Percentiles rank a stretch among this genome's conserved stretches.
Conservation (phyloP, 2,888 invertebrate genomes). For the Cordilura impudica region DNA sequence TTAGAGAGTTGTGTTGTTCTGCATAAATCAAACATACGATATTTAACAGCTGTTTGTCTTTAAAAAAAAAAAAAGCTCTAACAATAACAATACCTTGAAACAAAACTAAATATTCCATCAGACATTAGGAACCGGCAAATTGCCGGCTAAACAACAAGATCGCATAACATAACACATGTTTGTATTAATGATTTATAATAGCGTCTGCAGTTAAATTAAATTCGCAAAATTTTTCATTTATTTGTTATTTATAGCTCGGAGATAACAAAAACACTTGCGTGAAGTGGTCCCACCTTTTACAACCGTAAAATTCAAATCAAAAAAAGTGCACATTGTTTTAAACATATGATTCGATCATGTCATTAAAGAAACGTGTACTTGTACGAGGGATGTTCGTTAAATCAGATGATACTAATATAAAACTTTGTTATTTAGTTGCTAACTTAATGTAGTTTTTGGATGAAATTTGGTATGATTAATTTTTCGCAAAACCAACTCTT, state of each 20-base stretch:
- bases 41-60: conserved; percentile 34
- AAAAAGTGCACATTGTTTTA: neutral
- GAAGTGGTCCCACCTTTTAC: neutral
- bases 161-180: too few species aligned
- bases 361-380: neutral
- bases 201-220: neutral
- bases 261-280: neutral
- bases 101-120: neutral
- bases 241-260: neutral
- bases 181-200: neutral
- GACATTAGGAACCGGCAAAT: too few species aligned
- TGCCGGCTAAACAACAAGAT: neutral
- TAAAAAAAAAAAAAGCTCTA: neutral
- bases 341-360: neutral
- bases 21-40: conserved; percentile 54
- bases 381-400: neutral
- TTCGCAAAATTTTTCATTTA: neutral
- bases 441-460: too few species aligned
- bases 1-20: conserved; percentile 43
- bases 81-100: neutral
- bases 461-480: too few species aligned
- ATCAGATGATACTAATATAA: too few species aligned
- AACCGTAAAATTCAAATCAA: neutral
- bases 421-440: too few species aligned
- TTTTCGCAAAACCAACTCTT: too few species aligned